Conservation (phyloP, 2,113 vertebrate species). For the Natator depressus region DNA sequence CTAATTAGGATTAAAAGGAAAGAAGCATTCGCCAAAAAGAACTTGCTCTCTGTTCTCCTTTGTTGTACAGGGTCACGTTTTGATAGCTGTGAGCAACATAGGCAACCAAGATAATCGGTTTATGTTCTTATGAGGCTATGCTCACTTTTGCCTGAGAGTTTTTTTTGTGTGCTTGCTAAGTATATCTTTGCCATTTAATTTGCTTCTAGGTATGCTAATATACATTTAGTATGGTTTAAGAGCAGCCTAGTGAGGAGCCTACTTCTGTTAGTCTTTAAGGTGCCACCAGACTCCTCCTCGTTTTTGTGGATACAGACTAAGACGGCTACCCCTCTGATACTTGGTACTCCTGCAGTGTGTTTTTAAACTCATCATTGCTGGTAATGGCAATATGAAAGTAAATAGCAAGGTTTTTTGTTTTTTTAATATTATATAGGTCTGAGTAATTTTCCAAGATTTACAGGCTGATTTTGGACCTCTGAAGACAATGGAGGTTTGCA, state of each 20-base stretch:
- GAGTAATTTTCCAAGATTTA: background rate
- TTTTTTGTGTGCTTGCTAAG: background rate
- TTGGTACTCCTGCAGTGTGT: background rate
- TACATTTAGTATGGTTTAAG: background rate
- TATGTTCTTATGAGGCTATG: background rate
- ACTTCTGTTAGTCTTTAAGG: background rate
- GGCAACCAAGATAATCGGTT: background rate
- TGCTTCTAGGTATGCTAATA: background rate
- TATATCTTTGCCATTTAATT: background rate
- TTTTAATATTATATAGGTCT: background rate
- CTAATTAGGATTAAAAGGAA: constrained; percentile 48
- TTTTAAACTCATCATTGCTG: background rate
- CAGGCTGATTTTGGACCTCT: background rate
- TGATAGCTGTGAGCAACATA: background rate
- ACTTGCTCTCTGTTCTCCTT: background rate
- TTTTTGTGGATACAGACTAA: too few relatives aligned
- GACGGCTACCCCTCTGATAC: too few relatives aligned
- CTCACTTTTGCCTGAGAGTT: background rate
- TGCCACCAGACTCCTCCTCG: too few relatives aligned
- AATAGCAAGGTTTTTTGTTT: background rate
- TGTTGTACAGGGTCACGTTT: background rate
- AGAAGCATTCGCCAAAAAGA: background rate
- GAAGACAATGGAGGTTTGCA: background rate
- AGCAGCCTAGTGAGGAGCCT: background rate
- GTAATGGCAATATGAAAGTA: background rate